Percentiles rank a stretch among this genome's conserved stretches.
Conservation (phyloP, 2,888 invertebrate species). For the Drosophila lutescens region DNA sequence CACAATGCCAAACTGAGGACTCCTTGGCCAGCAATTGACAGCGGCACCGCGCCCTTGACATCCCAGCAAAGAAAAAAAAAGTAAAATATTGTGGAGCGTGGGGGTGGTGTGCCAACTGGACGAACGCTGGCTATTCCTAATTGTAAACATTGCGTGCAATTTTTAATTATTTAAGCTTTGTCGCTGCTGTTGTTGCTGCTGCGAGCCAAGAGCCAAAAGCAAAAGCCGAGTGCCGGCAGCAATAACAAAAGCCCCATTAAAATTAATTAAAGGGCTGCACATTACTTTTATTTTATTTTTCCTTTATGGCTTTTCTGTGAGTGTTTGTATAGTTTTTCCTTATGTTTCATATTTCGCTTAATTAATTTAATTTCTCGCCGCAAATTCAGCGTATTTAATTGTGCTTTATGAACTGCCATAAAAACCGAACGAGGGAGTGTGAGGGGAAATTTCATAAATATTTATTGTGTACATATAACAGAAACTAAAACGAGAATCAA, state of each 20-base stretch:
- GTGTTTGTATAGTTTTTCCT: conserved; percentile 50
- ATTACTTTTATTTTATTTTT: conserved; percentile 68
- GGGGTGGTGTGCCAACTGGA: conserved; percentile 41
- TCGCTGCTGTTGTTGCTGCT: conserved; percentile 28
- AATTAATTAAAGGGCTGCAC: conserved; percentile 78
- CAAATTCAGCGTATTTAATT: conserved; percentile 72
- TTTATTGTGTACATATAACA: conserved; percentile 56
- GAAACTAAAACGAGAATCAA: conserved; percentile 33
- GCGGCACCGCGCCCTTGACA: conserved; percentile 40
- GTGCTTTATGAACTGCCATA: conserved; percentile 81
- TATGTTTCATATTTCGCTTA: conserved; percentile 69
- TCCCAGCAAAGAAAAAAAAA: conserved; percentile 3
- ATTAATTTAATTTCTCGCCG: conserved; percentile 75
- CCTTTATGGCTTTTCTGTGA: conserved; percentile 53
- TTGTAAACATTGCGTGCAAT: conserved; percentile 83
- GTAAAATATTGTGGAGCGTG: conserved; percentile 10
- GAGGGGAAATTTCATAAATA: conserved; percentile 64
- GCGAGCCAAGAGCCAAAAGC: not conserved
- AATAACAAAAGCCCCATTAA: conserved; percentile 67
- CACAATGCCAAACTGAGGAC: conserved; percentile 79
- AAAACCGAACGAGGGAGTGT: conserved; percentile 54
- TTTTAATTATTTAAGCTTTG: conserved; percentile 83
- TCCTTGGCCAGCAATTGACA: conserved; percentile 55
- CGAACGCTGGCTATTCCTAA: conserved; percentile 75
- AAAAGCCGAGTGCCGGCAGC: conserved; percentile 43